Evolutionary conservation across 2,113 vertebrate genomes (phyloP).

Genomic region (Mohoua ochrocephala): DNA sequence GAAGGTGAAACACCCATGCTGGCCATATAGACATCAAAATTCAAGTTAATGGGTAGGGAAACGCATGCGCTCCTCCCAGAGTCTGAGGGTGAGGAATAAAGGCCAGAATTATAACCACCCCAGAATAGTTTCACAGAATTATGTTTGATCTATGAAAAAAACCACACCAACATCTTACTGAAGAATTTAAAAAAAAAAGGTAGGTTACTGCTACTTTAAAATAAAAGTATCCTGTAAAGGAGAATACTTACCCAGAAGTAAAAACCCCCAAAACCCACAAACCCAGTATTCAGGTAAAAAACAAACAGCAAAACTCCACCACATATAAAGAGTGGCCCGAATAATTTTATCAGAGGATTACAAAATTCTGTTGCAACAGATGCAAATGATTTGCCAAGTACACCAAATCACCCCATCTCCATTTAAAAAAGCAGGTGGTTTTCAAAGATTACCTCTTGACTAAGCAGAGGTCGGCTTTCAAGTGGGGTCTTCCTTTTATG

Average conservation of each 20-base stretch:
- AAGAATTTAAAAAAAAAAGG: not conserved
- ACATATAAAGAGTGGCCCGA: not conserved
- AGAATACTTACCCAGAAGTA: not conserved
- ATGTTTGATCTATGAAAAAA: not conserved
- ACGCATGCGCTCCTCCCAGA: not conserved
- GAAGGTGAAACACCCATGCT: not conserved
- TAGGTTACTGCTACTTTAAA: not conserved
- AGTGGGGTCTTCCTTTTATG: constrained; percentile 82
- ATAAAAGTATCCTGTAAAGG: not conserved
- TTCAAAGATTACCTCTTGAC: constrained; percentile 82
- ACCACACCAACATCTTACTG: not conserved
- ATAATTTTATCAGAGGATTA: not conserved
- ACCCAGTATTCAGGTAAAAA: not conserved
- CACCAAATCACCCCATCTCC: not conserved
- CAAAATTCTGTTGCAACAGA: not conserved
- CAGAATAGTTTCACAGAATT: not conserved
- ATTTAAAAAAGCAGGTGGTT: not conserved
- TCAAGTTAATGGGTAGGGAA: not conserved
- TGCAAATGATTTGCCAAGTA: not conserved
- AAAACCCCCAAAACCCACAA: not conserved
- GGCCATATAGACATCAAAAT: not conserved
- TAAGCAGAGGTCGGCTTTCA: constrained; percentile 89
- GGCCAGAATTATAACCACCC: not conserved
- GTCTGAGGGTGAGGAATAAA: not conserved
- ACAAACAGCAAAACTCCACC: not conserved